Base-by-base conservation (phyloP, 2,888 invertebrate genomes). In the Plagodis pulveraria region DNA sequence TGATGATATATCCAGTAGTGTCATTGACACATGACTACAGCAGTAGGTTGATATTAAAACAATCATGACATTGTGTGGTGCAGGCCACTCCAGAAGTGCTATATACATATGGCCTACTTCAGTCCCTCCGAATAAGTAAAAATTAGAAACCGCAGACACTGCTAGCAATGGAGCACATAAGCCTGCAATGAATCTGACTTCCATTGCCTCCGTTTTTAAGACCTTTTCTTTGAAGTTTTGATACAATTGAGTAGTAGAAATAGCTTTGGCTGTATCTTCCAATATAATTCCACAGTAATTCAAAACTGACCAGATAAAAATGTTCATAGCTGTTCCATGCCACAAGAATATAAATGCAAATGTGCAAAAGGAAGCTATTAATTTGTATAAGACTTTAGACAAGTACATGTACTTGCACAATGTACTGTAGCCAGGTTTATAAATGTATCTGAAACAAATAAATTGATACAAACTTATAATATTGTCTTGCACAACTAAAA, bases 331-430 rank as follows among this genome's bases (percentile, higher is more conserved):
- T 48, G 95, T 94, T 40, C 98, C 98, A 84, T 99, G 99, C 99
- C 99, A 99, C 62, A 97, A 80, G 76, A 95, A 98, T 36, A 98
- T 96, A 83, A 98, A 99, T 22, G 93, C 75, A 86, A 99, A 98
- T 77, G 96, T 96, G 2, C 94, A 70, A 43, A 95, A 92, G n/a
- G 96, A 97, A 2, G 97, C 96, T 32, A 95, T 73, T 1, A 97
- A 79, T 81, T 95, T 96, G 62, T 93, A 93, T 0, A 83, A 73
- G 53, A 93, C 84, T 57, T 89, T 87, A 5, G 81, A 73, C 42
- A 88, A 63, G 33, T 80, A 77, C 0, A 87, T 78, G 44, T 75
- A 71, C 58, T 77, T 72, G 46, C 80, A 76, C 40, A 90, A 61
- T 33, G 73, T 84, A 69, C 65, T 80, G 73, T 85, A 94, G 69